Percentiles rank a stretch among this genome's conserved stretches.
phyloP scores from a whole-genome alignment of 2,113 vertebrate genomes.

The Leptosomus discolor region DNA sequence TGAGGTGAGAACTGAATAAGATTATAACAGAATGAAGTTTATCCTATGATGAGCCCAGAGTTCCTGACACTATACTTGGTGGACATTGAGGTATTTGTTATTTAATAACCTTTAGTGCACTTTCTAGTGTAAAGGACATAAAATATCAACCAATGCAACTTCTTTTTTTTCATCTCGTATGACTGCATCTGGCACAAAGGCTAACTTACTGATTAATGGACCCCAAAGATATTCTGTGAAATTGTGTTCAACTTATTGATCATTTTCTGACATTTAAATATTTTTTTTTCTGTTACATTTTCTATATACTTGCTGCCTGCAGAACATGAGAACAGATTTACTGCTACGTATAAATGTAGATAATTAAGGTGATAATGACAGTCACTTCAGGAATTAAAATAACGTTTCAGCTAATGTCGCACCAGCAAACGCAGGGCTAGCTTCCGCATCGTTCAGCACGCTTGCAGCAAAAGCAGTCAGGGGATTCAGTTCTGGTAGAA shows the following conservation, averaged over 20 bases:
- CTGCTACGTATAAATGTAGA: neutral
- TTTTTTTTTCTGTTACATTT: neutral
- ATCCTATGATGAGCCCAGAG: neutral
- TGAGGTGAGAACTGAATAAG: neutral
- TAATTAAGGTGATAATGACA: neutral
- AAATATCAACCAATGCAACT: slow-evolving; percentile 39
- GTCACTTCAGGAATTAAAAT: neutral
- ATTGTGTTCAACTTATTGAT: slow-evolving; percentile 11
- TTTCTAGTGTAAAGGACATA: slow-evolving; percentile 40
- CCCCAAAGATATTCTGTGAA: neutral
- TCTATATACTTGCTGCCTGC: neutral
- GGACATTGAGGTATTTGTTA: slow-evolving; percentile 12
- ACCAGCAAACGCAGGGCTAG: neutral
- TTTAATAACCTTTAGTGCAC: slow-evolving; percentile 32
- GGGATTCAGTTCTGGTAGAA: neutral
- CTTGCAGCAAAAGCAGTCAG: neutral
- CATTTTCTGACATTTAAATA: slow-evolving; percentile 28
- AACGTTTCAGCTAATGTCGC: neutral
- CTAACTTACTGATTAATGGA: slow-evolving; percentile 56
- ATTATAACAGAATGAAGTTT: neutral
- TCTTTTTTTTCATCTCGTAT: neutral
- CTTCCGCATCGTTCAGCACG: neutral
- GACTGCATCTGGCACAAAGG: slow-evolving; percentile 30
- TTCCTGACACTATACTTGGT: neutral
- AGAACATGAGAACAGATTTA: neutral